A percentile compares a stretch with the other conserved stretches of the same genome.
These are phyloP conservation scores for Asobara japonica DNA, from an alignment of 1,140 invertebrate genomes.

Conservation along the genomic window DNA sequence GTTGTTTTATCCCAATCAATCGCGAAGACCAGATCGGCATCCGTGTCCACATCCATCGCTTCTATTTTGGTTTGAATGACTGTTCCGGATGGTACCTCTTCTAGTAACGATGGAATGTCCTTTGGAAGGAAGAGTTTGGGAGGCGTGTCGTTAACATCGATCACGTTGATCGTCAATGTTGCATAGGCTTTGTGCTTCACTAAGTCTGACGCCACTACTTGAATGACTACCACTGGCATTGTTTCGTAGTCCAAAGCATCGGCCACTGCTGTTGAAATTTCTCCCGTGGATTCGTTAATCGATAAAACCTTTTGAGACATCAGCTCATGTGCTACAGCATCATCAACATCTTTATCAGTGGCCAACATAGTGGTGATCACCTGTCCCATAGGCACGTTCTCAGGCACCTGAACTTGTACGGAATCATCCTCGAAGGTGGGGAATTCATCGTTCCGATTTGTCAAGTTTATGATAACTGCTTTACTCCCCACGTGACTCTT, in stretches of 20 bases:
- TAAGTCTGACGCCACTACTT: slow-evolving; percentile 57
- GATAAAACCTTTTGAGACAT: slow-evolving; percentile 58
- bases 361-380: slow-evolving; percentile 59
- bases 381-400: slow-evolving; percentile 62
- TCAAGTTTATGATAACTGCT: slow-evolving; percentile 63
- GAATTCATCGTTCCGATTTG: slow-evolving; percentile 70
- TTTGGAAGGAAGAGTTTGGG: slow-evolving; percentile 65
- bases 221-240: slow-evolving; percentile 67
- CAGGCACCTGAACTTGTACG: slow-evolving; percentile 57
- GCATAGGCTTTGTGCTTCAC: slow-evolving; percentile 62
- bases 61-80: slow-evolving; percentile 58
- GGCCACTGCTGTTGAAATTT: slow-evolving; percentile 61
- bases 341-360: slow-evolving; percentile 67
- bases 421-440: slow-evolving; percentile 63
- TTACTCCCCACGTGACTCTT: slow-evolving; percentile 53
- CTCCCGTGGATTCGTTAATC: slow-evolving; percentile 63
- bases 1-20: slow-evolving; percentile 69
- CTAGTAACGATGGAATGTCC: slow-evolving; percentile 60
- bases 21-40: slow-evolving; percentile 64
- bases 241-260: slow-evolving; percentile 70
- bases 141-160: slow-evolving; percentile 70
- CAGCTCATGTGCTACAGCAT: slow-evolving; percentile 63
- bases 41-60: slow-evolving; percentile 68
- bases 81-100: slow-evolving; percentile 64
- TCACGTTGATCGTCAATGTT: slow-evolving; percentile 66